Percentiles rank a stretch among this genome's conserved stretches.
Conservation (phyloP, 2,113 vertebrate species). For the Pseudonaja textilis region DNA sequence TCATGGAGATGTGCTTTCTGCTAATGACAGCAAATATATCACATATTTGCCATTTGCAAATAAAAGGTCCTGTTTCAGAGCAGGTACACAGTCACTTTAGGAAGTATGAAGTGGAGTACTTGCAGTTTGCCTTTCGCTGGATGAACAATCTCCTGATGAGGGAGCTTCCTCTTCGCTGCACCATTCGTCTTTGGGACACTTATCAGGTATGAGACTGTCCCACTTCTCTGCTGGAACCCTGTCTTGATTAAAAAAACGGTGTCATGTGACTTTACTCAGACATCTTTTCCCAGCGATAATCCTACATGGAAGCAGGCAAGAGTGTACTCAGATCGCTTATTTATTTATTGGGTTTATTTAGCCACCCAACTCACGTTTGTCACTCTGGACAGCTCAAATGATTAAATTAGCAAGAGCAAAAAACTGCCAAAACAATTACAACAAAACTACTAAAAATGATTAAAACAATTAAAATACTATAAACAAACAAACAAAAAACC, state of each 20-base stretch:
- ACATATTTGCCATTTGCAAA: constrained; percentile 29
- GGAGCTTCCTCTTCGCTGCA: constrained; percentile 88
- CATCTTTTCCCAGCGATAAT: background rate
- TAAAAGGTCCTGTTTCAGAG: constrained; percentile 73
- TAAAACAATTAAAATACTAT: background rate
- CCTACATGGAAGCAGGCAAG: background rate
- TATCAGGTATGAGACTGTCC: constrained; percentile 76
- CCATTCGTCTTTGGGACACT: constrained; percentile 91
- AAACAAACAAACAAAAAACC: background rate
- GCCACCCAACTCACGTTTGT: background rate
- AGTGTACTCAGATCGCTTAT: background rate
- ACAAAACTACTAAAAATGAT: background rate
- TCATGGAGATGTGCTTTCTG: background rate
- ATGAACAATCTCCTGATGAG: constrained; percentile 91
- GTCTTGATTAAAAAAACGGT: background rate
- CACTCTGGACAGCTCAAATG: background rate
- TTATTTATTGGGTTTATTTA: background rate
- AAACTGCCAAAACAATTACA: background rate
- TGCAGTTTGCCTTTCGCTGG: constrained; percentile 93
- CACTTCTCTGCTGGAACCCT: background rate
- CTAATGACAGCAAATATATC: background rate
- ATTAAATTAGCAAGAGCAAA: background rate
- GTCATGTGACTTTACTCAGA: background rate
- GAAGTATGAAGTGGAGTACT: constrained; percentile 89
- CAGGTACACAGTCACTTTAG: constrained; percentile 89